Evolutionary conservation across 2,113 vertebrate species (phyloP).

Genomic region (Hemichromis elongatus): DNA sequence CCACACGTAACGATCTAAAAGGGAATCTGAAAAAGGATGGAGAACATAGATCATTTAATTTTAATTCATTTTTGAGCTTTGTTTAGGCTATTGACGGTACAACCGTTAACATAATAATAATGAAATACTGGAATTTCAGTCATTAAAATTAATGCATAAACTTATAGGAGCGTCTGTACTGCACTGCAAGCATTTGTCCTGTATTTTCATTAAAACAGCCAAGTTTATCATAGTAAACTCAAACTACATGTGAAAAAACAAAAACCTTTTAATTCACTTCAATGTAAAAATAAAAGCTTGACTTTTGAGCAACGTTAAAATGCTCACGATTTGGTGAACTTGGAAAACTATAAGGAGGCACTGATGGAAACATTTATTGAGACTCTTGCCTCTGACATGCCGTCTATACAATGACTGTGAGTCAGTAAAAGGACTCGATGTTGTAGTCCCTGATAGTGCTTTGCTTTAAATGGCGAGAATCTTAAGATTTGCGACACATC

Average conservation of each 20-base stretch:
- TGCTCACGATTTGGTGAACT: neutral
- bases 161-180: neutral
- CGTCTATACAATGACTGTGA: too few relatives aligned
- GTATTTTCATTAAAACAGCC: neutral
- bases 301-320: neutral
- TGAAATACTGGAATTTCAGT: neutral
- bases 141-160: neutral
- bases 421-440: too few relatives aligned
- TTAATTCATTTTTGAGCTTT: rapidly evolving
- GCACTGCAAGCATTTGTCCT: neutral
- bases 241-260: neutral
- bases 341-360: too few relatives aligned
- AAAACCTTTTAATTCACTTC: too few relatives aligned
- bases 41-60: neutral
- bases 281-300: neutral
- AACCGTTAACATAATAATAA: neutral
- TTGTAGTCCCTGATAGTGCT: too few relatives aligned
- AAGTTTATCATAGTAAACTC: neutral
- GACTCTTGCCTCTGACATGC: too few relatives aligned
- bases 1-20: neutral
- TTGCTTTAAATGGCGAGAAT: too few relatives aligned
- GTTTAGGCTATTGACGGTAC: neutral
- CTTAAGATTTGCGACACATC: too few relatives aligned
- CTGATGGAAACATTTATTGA: too few relatives aligned
- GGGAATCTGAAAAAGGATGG: neutral